Conservation (phyloP, 2,113 vertebrate genomes). For the Centropus unirufus region DNA sequence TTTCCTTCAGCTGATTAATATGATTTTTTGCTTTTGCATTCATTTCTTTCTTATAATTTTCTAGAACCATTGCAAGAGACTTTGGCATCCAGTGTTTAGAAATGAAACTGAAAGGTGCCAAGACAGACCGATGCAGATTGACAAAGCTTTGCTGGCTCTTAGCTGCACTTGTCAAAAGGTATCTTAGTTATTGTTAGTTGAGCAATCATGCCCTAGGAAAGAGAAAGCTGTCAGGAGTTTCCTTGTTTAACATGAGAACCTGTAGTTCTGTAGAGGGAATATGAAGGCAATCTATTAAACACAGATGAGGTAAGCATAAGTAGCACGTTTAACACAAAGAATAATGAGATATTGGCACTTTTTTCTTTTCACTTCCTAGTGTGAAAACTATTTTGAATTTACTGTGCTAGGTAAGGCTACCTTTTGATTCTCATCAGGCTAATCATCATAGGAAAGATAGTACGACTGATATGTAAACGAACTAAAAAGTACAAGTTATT, state of each 20-base stretch:
- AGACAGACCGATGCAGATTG: constrained; percentile 54
- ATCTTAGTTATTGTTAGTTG: constrained; percentile 68
- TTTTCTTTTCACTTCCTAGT: background rate
- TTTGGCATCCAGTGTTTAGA: constrained; percentile 23
- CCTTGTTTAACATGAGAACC: constrained; percentile 62
- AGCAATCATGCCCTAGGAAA: constrained; percentile 74
- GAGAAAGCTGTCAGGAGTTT: constrained; percentile 64
- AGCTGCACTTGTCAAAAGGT: constrained; percentile 76
- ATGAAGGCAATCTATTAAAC: constrained; percentile 60
- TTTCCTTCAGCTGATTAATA: constrained; percentile 77
- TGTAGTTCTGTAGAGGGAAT: constrained; percentile 7
- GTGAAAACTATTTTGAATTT: background rate
- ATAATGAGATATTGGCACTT: background rate
- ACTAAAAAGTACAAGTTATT: background rate
- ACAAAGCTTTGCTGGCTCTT: constrained; percentile 65
- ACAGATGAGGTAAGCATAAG: constrained; percentile 6
- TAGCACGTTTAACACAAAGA: background rate
- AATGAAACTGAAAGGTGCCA: constrained; percentile 53
- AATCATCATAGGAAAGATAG: background rate
- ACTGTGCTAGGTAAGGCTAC: background rate
- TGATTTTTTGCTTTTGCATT: constrained; percentile 68
- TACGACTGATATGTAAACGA: background rate
- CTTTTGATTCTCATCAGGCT: background rate
- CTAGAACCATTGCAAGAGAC: background rate
- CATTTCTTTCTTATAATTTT: constrained; percentile 29